Conservation (phyloP, 1,140 invertebrate genomes). For the Hydropsyche tenuis region DNA sequence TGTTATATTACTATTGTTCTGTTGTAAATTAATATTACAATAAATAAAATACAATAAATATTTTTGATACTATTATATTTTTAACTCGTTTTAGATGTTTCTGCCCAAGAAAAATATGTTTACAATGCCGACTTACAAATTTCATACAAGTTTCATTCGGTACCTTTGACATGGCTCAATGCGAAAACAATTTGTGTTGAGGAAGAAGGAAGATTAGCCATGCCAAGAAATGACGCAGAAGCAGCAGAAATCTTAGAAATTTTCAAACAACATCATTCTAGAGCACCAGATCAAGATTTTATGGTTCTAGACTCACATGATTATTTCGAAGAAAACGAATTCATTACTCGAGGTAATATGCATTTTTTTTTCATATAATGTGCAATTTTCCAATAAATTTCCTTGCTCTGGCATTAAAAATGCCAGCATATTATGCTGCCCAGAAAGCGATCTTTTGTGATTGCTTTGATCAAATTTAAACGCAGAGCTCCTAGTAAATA, state of each 20-base stretch:
- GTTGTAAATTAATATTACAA: no score
- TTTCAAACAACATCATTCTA: background rate
- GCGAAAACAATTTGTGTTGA: background rate
- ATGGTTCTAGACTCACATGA: slow-evolving; percentile 29
- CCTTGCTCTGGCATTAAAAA: no score
- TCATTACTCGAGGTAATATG: background rate
- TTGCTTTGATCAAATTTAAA: no score
- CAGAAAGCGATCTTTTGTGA: no score
- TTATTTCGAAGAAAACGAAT: slow-evolving; percentile 5
- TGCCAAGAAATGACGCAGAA: slow-evolving; percentile 21
- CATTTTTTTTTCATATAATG: no score
- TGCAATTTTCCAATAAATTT: background rate
- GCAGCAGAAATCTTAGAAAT: background rate
- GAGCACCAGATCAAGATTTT: background rate
- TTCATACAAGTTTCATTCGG: slow-evolving; percentile 15
- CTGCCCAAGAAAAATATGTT: background rate
- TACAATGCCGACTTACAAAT: background rate
- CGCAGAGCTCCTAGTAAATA: no score
- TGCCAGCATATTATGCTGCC: no score
- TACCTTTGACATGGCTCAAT: background rate
- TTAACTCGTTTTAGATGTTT: no score
- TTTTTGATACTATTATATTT: no score
- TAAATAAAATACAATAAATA: no score
- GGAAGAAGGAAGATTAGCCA: background rate
- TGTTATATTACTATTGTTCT: no score